Percentiles rank a stretch among this genome's conserved stretches.
These are phyloP conservation scores for Gastrophryne carolinensis DNA, from an alignment of 2,797 vertebrate genomes.

Conservation along the genomic window DNA sequence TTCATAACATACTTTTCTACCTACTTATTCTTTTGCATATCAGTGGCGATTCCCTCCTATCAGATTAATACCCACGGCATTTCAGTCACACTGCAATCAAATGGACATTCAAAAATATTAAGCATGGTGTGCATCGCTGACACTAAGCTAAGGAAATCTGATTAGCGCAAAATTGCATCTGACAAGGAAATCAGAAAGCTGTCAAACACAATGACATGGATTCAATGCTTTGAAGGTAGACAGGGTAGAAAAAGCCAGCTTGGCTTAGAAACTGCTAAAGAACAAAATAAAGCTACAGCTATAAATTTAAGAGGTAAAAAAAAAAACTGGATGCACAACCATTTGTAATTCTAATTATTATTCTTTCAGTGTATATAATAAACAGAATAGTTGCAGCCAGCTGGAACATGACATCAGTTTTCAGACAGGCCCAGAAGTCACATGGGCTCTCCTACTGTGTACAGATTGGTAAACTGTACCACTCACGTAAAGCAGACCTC, in stretches of 20 bases:
- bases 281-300: conserved; percentile 29
- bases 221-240: conserved; percentile 75
- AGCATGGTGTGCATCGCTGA: conserved; percentile 76
- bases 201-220: conserved; percentile 93
- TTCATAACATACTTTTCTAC: conserved; percentile 64
- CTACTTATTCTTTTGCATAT: conserved; percentile 71
- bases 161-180: conserved; percentile 86
- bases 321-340: no score
- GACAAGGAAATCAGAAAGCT: conserved; percentile 93
- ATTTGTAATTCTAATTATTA: no score
- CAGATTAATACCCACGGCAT: conserved; percentile 78
- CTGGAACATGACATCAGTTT: no score
- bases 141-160: conserved; percentile 79
- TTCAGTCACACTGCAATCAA: conserved; percentile 73
- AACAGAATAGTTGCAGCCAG: no score
- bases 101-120: conserved; percentile 79
- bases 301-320: background rate
- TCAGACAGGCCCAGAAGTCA: no score
- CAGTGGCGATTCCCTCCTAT: conserved; percentile 70
- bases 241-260: conserved; percentile 70
- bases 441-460: no score
- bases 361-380: no score
- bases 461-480: no score
- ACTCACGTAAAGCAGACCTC: no score
- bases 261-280: conserved; percentile 58